Evolutionary conservation across 2,113 vertebrate genomes (phyloP), one percentile per base, ranked within the genome.

Genomic region (Todiramphus chloris): DNA sequence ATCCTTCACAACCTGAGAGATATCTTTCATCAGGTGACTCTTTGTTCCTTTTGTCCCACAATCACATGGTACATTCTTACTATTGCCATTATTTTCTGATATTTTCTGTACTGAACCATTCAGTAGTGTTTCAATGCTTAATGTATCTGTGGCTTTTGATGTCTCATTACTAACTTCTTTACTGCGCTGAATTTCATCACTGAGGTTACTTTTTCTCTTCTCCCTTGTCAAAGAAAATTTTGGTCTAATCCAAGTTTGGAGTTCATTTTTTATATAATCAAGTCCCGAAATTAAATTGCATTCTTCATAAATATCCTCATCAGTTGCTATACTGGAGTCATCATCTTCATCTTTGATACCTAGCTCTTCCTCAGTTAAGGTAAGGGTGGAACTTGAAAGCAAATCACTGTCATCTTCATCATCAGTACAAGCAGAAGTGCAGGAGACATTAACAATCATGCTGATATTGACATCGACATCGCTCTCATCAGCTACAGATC

Each of bases 331-430:
- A 78, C 99, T 99, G 74, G 98, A 98, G 82, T 99, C 98, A 5
- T 98, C 98, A 67, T 98, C 98, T 83, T 98, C 99, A 48, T 99
- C 99, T 95, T 98, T 98, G 72, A 99, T 96, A 55, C 99, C 98
- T 1, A 99, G 97, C 93, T 99, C 99, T 97, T 99, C 99, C 97
- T 99, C 99, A 3, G 99, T 99, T 94, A 99, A 98, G 10, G 99
- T 99, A 80, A 99, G 99, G 2, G 99, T 99, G 67, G 99, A 99
- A 97, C 99, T 99, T 48, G 99, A 99, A 82, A 99, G 98, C 63
- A 99, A 98, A 97, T 99, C 99, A 69, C 99, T 99, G 93, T 99
- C 99, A 50, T 99, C 99, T 97, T 99, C 99, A 67, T 99, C 99
- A 70, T 99, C 99, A 8, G 99, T 99, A 89, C 99, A 99, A 28